Percentiles rank a stretch among this genome's conserved stretches.
Conservation (phyloP, 2,113 vertebrate genomes). For the Aptenodytes patagonicus region DNA sequence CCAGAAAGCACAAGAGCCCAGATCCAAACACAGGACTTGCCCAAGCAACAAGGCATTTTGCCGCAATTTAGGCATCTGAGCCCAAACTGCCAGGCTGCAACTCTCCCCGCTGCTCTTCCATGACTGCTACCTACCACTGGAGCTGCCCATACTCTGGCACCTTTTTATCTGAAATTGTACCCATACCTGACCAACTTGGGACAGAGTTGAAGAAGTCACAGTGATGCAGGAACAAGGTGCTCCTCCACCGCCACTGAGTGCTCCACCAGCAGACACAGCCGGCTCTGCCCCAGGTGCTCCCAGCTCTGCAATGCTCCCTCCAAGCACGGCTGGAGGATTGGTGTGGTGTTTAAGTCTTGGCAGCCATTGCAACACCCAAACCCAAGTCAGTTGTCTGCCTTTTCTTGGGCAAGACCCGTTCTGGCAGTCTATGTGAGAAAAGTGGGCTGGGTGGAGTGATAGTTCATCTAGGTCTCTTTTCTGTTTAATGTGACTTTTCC, state of each 20-base stretch:
- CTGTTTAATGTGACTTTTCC: slow-evolving; percentile 9
- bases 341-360: not conserved
- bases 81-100: not conserved
- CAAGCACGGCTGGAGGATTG: accelerated
- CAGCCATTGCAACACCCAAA: not conserved
- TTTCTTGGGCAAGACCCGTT: not conserved
- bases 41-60: not conserved
- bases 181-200: accelerated
- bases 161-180: not conserved
- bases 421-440: accelerated
- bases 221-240: not conserved
- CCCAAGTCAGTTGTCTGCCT: not conserved
- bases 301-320: not conserved
- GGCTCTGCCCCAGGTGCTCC: not conserved
- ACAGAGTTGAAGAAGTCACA: not conserved
- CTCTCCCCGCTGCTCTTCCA: not conserved
- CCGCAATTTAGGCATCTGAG: not conserved
- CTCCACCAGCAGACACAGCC: not conserved
- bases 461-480: not conserved
- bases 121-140: not conserved
- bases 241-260: not conserved
- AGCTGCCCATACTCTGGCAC: not conserved
- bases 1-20: not conserved
- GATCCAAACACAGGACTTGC: not conserved
- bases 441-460: not conserved